phyloP scores from a whole-genome alignment of 2,797 vertebrate species.

The Xiphorhynchus erythropygius region DNA sequence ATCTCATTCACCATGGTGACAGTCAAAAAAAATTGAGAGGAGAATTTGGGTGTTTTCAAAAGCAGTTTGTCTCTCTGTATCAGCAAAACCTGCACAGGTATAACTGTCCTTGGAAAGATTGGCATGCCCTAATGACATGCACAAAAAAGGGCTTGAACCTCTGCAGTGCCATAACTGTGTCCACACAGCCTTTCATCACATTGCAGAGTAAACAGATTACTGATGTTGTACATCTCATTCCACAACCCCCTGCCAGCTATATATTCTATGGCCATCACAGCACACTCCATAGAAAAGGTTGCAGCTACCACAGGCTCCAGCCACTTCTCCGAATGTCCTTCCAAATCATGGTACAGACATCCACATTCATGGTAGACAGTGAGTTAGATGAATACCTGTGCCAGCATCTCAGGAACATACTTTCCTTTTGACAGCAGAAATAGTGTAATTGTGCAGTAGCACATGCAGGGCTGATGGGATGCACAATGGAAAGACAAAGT shows the following conservation, averaged over 20 bases:
- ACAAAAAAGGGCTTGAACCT: neutral
- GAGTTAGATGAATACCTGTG: neutral
- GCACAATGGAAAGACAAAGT: neutral
- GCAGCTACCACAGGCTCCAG: neutral
- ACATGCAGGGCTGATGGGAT: rapidly evolving
- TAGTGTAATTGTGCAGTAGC: neutral
- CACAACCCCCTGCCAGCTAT: neutral
- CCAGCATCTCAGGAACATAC: neutral
- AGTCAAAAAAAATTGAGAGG: neutral
- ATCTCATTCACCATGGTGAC: neutral
- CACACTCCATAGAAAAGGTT: rapidly evolving
- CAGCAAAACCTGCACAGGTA: neutral
- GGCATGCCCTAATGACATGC: neutral
- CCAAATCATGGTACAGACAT: neutral
- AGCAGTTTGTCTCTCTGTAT: neutral
- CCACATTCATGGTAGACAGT: neutral
- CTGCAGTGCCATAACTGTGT: rapidly evolving
- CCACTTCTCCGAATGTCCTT: neutral
- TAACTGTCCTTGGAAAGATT: neutral
- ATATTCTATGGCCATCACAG: neutral
- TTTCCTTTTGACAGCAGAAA: neutral
- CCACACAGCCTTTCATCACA: neutral
- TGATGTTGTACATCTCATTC: neutral
- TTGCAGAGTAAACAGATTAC: neutral
- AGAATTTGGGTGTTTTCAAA: neutral